Evolutionary conservation across 2,888 invertebrate genomes (phyloP).

Genomic region (Cantharis rustica): DNA sequence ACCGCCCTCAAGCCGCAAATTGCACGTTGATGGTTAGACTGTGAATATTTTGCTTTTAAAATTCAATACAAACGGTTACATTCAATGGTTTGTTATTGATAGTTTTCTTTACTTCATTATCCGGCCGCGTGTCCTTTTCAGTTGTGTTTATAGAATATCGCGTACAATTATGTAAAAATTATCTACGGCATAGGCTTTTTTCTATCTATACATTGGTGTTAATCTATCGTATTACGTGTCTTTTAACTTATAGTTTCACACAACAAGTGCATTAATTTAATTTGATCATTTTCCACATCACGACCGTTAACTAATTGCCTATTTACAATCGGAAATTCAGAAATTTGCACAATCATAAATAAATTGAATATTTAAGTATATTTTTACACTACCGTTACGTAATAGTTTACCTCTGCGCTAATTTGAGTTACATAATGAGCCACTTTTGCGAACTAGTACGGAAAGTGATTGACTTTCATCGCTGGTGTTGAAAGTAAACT

Average conservation of each 20-base stretch:
- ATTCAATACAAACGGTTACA: slow-evolving; percentile 35
- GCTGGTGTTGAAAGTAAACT: no score
- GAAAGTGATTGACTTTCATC: no score
- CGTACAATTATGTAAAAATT: slow-evolving; percentile 54
- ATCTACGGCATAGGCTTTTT: slow-evolving; percentile 46
- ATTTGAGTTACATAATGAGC: no score
- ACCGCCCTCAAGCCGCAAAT: slow-evolving; percentile 57
- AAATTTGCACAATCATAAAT: neutral
- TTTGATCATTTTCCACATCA: neutral
- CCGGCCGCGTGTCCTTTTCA: slow-evolving; percentile 54
- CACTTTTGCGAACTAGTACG: no score
- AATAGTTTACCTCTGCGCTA: no score
- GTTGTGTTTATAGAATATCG: slow-evolving; percentile 53
- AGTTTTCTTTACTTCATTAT: slow-evolving; percentile 57
- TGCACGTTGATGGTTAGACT: slow-evolving; percentile 48
- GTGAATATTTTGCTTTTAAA: slow-evolving; percentile 33
- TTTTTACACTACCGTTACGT: neutral
- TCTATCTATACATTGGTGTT: slow-evolving; percentile 20
- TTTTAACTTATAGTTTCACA: slow-evolving; percentile 3
- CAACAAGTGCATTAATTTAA: slow-evolving; percentile 15
- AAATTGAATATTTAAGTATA: neutral
- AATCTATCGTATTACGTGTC: slow-evolving; percentile 9
- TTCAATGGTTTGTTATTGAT: slow-evolving; percentile 55
- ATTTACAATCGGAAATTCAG: neutral
- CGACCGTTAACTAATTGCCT: neutral